These are phyloP conservation scores for Pseudomyrmex gracilis DNA, from an alignment of 1,140 invertebrate species.

Conservation along the genomic window DNA sequence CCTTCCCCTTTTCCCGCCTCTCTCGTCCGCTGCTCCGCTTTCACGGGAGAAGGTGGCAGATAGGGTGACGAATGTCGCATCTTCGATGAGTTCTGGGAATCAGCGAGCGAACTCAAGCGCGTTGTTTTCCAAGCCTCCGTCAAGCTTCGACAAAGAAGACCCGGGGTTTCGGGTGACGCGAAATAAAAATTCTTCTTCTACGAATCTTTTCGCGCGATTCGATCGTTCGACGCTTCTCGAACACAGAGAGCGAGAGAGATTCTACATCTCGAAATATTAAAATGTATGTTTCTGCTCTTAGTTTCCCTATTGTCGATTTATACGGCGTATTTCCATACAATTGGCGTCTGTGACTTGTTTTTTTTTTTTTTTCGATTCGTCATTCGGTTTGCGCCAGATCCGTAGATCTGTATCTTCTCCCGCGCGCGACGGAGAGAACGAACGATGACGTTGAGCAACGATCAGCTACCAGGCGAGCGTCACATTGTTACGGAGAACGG, in stretches of 20 bases:
- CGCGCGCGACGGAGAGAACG: constrained; percentile 54
- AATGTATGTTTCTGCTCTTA: too few relatives aligned
- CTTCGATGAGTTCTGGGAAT: constrained; percentile 5
- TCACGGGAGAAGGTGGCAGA: neutral
- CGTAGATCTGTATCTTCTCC: constrained; percentile 20
- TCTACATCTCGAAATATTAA: too few relatives aligned
- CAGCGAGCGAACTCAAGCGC: neutral
- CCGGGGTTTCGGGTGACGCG: too few relatives aligned
- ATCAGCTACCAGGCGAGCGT: constrained; percentile 67
- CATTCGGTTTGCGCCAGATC: neutral
- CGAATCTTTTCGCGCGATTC: too few relatives aligned
- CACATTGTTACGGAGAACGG: constrained; percentile 74
- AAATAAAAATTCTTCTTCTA: too few relatives aligned
- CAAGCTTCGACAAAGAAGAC: too few relatives aligned
- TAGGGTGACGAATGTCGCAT: constrained; percentile 10
- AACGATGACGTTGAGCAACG: constrained; percentile 71
- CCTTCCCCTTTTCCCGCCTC: neutral
- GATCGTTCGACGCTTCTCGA: too few relatives aligned
- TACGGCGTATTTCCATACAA: too few relatives aligned
- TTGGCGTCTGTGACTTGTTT: too few relatives aligned
- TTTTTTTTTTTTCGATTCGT: neutral
- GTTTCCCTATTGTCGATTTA: too few relatives aligned
- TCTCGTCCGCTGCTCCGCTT: constrained; percentile 18
- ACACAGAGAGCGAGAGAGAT: too few relatives aligned
- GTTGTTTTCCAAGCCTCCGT: too few relatives aligned